These are phyloP conservation scores for Drosophila fulvimacula DNA, from an alignment of 2,888 invertebrate species.

Conservation along the genomic window DNA sequence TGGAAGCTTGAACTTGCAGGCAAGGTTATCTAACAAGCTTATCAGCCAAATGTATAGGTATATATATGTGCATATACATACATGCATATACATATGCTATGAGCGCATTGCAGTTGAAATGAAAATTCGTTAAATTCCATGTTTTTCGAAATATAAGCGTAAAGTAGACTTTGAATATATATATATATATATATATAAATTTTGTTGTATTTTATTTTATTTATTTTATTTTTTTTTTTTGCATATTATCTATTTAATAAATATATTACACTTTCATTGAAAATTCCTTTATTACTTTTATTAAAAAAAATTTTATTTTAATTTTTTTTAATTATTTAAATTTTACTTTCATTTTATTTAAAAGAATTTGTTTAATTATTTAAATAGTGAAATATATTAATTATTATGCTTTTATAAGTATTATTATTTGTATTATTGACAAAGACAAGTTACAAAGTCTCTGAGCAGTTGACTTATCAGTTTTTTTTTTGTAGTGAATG, in stretches of 20 bases:
- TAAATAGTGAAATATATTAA: too few relatives aligned
- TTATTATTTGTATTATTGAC: background rate
- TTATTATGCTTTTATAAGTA: background rate
- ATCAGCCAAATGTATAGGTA: background rate
- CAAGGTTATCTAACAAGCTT: slow-evolving; percentile 25
- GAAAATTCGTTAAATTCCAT: background rate
- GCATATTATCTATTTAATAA: too few relatives aligned
- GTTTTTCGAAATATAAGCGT: background rate
- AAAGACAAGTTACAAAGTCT: background rate
- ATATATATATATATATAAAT: background rate
- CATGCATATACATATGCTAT: background rate
- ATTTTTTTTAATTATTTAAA: too few relatives aligned
- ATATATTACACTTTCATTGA: background rate
- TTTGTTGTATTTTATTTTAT: too few relatives aligned
- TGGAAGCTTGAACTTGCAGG: slow-evolving; percentile 16
- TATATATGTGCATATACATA: background rate
- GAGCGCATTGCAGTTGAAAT: background rate
- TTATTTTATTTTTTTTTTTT: too few relatives aligned
- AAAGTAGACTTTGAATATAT: background rate
- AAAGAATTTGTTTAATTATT: too few relatives aligned
- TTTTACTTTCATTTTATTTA: too few relatives aligned
- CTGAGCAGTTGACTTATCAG: background rate
- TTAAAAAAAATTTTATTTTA: too few relatives aligned
- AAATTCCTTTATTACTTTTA: too few relatives aligned
- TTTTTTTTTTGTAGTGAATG: slow-evolving; percentile 11